phyloP scores from a whole-genome alignment of 2,888 invertebrate genomes.

The Euplagia quadripunctaria region DNA sequence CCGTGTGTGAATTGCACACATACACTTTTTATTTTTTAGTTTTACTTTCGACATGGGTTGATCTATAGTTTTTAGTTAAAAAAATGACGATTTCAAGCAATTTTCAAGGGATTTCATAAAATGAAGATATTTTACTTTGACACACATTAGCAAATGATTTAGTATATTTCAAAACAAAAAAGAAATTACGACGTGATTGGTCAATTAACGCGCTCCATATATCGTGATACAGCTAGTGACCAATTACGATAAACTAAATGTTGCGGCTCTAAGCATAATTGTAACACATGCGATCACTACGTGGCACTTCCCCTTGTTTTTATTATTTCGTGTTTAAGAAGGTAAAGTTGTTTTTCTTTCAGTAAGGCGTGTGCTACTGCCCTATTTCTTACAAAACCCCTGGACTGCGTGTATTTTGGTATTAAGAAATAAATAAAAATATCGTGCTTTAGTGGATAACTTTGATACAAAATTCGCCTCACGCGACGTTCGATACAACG shows the following conservation, averaged over 20 bases:
- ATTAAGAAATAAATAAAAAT: conserved; percentile 1
- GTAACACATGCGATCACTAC: background rate
- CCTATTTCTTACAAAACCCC: conserved; percentile 31
- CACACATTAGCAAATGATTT: no score
- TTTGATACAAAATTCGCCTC: background rate
- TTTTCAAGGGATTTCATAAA: no score
- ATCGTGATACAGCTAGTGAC: background rate
- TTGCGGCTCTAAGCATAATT: background rate
- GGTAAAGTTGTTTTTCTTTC: conserved; percentile 18
- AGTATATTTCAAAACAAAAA: background rate
- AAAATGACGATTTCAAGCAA: background rate
- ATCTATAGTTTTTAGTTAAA: no score
- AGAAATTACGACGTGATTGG: background rate
- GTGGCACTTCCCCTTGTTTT: background rate
- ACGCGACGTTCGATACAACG: background rate
- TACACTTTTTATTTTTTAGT: no score
- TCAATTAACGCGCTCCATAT: background rate
- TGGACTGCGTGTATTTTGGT: conserved; percentile 36
- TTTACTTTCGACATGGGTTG: no score
- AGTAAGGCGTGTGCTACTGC: conserved; percentile 34
- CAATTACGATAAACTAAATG: background rate
- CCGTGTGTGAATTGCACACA: no score
- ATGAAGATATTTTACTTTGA: no score
- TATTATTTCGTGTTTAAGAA: background rate
- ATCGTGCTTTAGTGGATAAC: background rate